phyloP scores from a whole-genome alignment of 2,797 vertebrate genomes.

The Neostethus bicornis region DNA sequence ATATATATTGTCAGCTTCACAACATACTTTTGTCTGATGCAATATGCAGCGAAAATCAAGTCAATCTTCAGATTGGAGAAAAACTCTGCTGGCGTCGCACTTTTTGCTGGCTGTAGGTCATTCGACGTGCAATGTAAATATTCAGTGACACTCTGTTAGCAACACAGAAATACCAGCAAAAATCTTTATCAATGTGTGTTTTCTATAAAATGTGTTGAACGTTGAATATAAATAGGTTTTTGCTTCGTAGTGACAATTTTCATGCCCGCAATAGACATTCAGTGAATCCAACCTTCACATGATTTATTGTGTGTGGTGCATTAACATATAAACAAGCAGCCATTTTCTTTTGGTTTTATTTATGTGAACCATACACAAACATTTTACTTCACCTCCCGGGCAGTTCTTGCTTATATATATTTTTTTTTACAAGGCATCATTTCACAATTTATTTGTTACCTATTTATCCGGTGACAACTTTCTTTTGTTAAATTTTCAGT shows the following conservation, averaged over 20 bases:
- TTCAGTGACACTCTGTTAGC: constrained; percentile 33
- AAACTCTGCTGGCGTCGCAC: not conserved
- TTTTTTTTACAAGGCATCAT: no score
- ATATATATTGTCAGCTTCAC: constrained; percentile 59
- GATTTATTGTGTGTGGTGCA: not conserved
- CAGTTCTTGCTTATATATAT: no score
- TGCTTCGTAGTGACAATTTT: not conserved
- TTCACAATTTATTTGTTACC: no score
- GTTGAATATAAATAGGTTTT: not conserved
- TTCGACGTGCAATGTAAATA: constrained; percentile 49
- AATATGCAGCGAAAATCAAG: constrained; percentile 64
- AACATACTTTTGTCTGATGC: constrained; percentile 40
- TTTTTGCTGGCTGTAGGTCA: constrained; percentile 51
- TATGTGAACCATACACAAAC: no score
- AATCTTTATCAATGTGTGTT: constrained; percentile 2
- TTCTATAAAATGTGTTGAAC: constrained; percentile 2
- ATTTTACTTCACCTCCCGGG: no score
- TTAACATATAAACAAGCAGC: no score
- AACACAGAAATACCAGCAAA: constrained; percentile 4
- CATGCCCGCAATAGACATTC: constrained; percentile 7
- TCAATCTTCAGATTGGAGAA: constrained; percentile 30
- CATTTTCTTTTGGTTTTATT: no score
- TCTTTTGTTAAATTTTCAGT: no score
- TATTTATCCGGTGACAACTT: no score
- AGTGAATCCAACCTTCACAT: constrained; percentile 1